Evolutionary conservation across 2,113 vertebrate genomes (phyloP), one percentile per base, ranked within the genome.

Genomic region (Isurus oxyrinchus): DNA sequence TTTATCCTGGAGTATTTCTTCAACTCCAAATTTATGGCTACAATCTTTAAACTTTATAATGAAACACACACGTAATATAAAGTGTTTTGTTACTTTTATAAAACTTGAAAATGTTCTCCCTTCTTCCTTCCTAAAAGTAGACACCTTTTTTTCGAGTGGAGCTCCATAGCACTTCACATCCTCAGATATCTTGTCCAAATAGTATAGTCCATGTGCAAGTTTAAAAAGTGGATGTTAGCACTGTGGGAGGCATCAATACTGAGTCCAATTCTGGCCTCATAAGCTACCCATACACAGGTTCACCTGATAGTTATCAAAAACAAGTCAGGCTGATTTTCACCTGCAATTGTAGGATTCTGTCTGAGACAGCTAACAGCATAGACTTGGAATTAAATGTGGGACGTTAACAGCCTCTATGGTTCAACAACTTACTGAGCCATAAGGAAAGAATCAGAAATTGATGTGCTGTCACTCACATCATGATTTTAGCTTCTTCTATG

Each of bases 401-500:
- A 63, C 40, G 63, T 63, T 66, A 94, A 16, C 31, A 81, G n/a
- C 14, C n/a, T 19, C 3, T 84, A 21, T 84, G 40, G 19, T 44
- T 44, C 81, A 84, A 49, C 40, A 44, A 84, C 35, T 63, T 40
- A 94, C 35, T 94, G n/a, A n/a, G 49, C 21, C 40, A 72, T 23
- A 93, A 61, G 93, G 8, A 53, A 27, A 55, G 8, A n/a, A 55
- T 95, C 40, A 72, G 44, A 53, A 67, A 59, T 66, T 27, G 67
- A 96, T 59, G 2, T 31, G 19, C 14, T 63, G 0, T 7, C 95
- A 97, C 98, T 98, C 97, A 99, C 99, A 99, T 99, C 99, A 99
- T 99, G 69, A 99, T 98, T 97, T 99, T 99, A 79, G 99, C 99
- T 97, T 99, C 99, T 96, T 99, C 99, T 93, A 99, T 98, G 96